Evolutionary conservation across 1,140 invertebrate species (phyloP).

Genomic region (Anoplolepis gracilipes): DNA sequence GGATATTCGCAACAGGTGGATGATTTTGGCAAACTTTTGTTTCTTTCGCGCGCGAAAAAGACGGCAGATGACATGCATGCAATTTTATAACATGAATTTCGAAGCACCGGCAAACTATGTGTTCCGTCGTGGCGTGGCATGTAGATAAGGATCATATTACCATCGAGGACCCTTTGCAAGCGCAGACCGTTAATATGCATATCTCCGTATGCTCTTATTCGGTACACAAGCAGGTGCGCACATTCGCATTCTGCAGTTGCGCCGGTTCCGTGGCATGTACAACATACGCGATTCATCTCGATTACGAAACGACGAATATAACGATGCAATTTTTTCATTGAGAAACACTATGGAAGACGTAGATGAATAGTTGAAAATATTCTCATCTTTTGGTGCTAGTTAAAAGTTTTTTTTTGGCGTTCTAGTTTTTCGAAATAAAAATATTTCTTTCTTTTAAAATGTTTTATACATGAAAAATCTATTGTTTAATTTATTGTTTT

Average conservation of each 20-base stretch:
- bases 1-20: slow-evolving; percentile 51
- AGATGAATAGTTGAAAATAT: neutral
- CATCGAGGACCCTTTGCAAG: slow-evolving; percentile 50
- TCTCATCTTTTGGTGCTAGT: neutral
- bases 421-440: neutral
- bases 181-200: slow-evolving; percentile 58
- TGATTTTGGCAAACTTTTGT: slow-evolving; percentile 14
- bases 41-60: slow-evolving; percentile 20
- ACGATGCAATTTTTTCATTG: neutral
- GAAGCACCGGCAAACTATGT: slow-evolving; percentile 2
- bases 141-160: slow-evolving; percentile 65
- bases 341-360: neutral
- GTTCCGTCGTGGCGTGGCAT: slow-evolving; percentile 35
- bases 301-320: neutral
- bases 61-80: neutral
- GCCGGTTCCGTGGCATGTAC: slow-evolving; percentile 4
- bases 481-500: slow-evolving; percentile 1
- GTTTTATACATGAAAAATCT: neutral
- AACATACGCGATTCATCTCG: neutral
- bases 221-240: slow-evolving; percentile 55
- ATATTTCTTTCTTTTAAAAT: neutral
- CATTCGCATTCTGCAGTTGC: slow-evolving; percentile 48
- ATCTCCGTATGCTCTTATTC: slow-evolving; percentile 29
- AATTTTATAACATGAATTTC: slow-evolving; percentile 38
- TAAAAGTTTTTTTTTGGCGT: neutral